These are phyloP conservation scores for Tetramorium parvispinum DNA, from an alignment of 1,140 invertebrate species.

Conservation along the genomic window DNA sequence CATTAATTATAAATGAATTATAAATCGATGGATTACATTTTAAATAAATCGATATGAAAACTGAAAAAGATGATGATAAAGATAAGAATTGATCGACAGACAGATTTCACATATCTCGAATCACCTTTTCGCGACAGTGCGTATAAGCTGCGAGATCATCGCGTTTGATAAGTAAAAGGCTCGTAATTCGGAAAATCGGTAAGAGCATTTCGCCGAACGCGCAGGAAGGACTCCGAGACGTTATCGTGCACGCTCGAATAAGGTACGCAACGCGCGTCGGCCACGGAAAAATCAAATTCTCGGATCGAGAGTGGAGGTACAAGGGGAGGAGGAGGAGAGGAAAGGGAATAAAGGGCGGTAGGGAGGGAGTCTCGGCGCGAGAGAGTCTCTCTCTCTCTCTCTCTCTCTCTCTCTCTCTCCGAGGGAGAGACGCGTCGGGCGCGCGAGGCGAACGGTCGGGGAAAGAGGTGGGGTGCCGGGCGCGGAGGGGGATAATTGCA, in stretches of 20 bases:
- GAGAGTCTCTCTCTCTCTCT: not conserved
- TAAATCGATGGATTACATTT: not conserved
- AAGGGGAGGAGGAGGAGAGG: not conserved
- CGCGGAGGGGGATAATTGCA: slow-evolving; percentile 81
- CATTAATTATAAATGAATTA: not conserved
- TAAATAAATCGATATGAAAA: not conserved
- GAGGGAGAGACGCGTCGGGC: slow-evolving; percentile 1
- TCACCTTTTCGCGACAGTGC: no score
- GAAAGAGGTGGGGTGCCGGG: slow-evolving; percentile 39
- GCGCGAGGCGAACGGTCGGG: not conserved
- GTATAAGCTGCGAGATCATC: not conserved
- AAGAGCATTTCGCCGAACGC: not conserved
- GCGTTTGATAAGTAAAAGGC: not conserved
- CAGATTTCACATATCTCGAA: not conserved
- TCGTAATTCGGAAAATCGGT: not conserved
- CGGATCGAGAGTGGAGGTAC: slow-evolving; percentile 51
- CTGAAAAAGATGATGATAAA: not conserved
- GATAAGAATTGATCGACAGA: not conserved
- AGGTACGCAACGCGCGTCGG: slow-evolving; percentile 12
- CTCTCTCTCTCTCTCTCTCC: not conserved
- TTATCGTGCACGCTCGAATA: not conserved
- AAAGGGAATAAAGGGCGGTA: not conserved
- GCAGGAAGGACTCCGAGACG: slow-evolving; percentile 21
- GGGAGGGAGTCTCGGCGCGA: slow-evolving; percentile 24
- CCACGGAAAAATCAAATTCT: slow-evolving; percentile 75